Evolutionary conservation across 2,113 vertebrate species (phyloP), one percentile per base, ranked within the genome.

Genomic region (Micromys minutus): DNA sequence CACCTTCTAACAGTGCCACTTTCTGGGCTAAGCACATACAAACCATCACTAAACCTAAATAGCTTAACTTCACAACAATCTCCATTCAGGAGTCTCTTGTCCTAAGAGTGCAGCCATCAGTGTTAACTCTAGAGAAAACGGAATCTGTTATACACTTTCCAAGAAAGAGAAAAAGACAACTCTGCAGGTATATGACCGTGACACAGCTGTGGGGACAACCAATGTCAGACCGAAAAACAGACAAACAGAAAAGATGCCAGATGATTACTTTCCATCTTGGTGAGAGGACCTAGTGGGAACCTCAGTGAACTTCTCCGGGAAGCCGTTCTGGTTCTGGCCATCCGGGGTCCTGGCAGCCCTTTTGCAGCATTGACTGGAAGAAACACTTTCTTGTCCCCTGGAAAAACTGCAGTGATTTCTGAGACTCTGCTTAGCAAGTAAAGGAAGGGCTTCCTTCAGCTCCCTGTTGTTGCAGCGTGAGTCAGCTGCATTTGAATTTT

Each of bases 401-500:
- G 95, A n/a, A n/a, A 97, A 98, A 97, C 97, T 45, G 93, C 76
- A 97, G 89, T 97, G 93, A 96, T 95, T 77, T 96, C 90, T 89
- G 93, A 67, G 86, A 96, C 95, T 97, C 91, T 96, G 94, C 79
- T 72, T 95, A 87, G 96, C 95, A 95, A 89, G 92, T 94, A 47
- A 89, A 83, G 83, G 93, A 94, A 96, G 97, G 86, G 91, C 92
- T 96, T 98, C 96, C 87, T 96, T 97, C 98, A 34, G 92, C 95
- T 92, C 97, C 91, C 95, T 97, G 98, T 97, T 97, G 93, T 97
- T 97, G 93, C 96, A 61, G 94, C 95, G 94, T 97, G 98, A 98
- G 98, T 98, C 97, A 96, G 94, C 93, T 4, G 21, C 81, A 96
- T 97, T 96, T 97, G 97, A 98, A 98, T 97, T 97, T 97, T 95